These are phyloP conservation scores for Xiphorhynchus erythropygius DNA, from an alignment of 2,797 vertebrate species.

Conservation along the genomic window DNA sequence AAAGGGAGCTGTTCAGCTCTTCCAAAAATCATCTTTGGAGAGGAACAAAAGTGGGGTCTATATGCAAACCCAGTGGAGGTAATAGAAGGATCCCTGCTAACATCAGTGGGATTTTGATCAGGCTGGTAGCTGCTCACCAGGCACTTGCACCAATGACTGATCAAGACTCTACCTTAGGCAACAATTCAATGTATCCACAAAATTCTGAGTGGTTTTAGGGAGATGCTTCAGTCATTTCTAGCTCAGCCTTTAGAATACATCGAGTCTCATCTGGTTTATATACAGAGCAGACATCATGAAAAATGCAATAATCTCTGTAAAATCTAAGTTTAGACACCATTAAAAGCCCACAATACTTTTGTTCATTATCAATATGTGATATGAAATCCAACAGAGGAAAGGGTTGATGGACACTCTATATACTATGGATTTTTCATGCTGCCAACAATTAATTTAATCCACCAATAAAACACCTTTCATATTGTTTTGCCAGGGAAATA, in stretches of 20 bases:
- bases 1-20: neutral
- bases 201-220: neutral
- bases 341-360: neutral
- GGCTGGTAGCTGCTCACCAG: neutral
- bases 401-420: neutral
- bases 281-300: neutral
- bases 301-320: conserved; percentile 15
- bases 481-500: conserved; percentile 71
- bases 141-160: neutral
- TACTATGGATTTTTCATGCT: conserved; percentile 61
- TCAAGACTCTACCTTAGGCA: neutral
- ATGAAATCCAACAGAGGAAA: conserved; percentile 2
- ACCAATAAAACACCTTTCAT: conserved; percentile 76
- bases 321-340: neutral
- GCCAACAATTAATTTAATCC: conserved; percentile 72
- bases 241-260: neutral
- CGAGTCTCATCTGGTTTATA: neutral
- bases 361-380: neutral
- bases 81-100: neutral
- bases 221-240: neutral
- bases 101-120: neutral
- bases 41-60: neutral
- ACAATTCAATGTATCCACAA: neutral
- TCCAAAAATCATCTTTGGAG: neutral
- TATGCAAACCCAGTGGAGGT: neutral